These are phyloP conservation scores for Grammatotria lemairii DNA, from an alignment of 2,113 vertebrate genomes.

Conservation along the genomic window DNA sequence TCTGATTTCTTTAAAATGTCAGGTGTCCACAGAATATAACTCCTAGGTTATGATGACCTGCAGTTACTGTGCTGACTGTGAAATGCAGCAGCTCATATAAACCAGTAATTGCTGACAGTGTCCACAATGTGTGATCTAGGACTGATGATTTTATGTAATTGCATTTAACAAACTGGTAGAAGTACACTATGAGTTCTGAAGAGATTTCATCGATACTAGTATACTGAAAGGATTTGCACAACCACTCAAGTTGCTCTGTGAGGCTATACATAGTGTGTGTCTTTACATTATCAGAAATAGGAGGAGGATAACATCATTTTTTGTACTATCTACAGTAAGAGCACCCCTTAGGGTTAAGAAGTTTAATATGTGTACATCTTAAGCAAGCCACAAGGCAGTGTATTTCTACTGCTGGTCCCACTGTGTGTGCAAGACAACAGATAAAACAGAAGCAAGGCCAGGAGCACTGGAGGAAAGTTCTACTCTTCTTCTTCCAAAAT, in stretches of 20 bases:
- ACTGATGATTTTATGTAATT: background rate
- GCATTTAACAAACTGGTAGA: background rate
- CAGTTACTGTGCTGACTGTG: background rate
- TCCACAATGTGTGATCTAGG: background rate
- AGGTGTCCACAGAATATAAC: background rate
- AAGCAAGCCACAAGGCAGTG: background rate
- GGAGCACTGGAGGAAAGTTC: background rate
- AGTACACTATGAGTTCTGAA: background rate
- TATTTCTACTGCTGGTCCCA: background rate
- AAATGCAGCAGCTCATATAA: background rate
- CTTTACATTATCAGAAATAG: background rate
- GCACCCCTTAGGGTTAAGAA: background rate
- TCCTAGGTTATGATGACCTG: background rate
- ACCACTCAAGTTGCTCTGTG: background rate
- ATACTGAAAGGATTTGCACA: background rate
- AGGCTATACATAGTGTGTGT: background rate
- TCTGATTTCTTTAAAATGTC: constrained; percentile 1
- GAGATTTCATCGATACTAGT: background rate
- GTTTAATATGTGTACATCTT: background rate
- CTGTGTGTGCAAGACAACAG: background rate
- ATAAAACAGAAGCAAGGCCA: background rate
- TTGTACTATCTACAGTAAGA: background rate
- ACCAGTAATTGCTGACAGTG: background rate
- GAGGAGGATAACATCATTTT: background rate
- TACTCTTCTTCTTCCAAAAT: background rate